Conservation (phyloP, 2,797 vertebrate genomes). For the Diceros bicornis region DNA sequence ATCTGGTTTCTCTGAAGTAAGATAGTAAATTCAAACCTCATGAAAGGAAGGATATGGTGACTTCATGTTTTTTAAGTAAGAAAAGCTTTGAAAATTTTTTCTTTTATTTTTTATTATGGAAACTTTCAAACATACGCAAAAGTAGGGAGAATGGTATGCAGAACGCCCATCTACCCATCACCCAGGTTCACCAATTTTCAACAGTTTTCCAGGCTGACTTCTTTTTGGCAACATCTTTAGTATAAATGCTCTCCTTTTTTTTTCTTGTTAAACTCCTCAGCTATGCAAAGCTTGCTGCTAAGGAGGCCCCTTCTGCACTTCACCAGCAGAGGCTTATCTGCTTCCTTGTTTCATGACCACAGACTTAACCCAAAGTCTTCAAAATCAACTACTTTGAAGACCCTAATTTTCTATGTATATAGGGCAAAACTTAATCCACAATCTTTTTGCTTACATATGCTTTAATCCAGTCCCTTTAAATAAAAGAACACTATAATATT, state of each 20-base stretch:
- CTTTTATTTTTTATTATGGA: slow-evolving; percentile 2
- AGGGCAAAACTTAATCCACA: no score
- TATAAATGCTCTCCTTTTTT: neutral
- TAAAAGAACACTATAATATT: neutral
- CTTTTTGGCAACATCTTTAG: neutral
- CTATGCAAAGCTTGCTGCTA: neutral
- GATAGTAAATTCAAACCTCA: slow-evolving; percentile 38
- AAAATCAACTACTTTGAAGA: neutral
- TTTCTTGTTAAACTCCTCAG: no score
- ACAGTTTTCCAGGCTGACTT: neutral
- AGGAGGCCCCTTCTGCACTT: accelerated
- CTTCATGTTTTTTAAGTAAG: slow-evolving; percentile 31
- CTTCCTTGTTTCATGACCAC: neutral
- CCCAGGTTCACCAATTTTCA: neutral
- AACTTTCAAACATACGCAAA: neutral
- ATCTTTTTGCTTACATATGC: neutral
- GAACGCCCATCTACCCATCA: neutral
- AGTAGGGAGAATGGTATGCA: accelerated
- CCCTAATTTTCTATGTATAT: no score
- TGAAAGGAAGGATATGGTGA: slow-evolving; percentile 46
- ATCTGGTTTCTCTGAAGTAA: neutral
- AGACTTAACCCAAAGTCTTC: neutral
- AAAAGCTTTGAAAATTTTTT: neutral
- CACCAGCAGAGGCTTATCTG: neutral
- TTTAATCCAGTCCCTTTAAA: neutral